phyloP scores from a whole-genome alignment of 2,797 vertebrate species.

The Myoxocephalus aenaeus region DNA sequence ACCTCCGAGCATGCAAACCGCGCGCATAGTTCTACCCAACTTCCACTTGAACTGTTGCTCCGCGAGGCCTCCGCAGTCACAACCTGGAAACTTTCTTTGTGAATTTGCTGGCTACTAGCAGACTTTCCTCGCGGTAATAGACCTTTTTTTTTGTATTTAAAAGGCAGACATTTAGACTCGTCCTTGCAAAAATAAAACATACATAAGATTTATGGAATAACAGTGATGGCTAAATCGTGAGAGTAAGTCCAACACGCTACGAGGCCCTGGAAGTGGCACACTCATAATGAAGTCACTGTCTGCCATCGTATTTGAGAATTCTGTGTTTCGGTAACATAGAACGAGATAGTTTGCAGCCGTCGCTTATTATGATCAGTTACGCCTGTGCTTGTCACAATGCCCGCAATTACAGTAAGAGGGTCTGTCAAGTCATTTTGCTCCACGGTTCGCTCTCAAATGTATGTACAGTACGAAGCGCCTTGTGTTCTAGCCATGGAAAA shows the following conservation, averaged over 20 bases:
- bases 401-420: background rate
- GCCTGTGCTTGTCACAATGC: too few species aligned
- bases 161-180: background rate
- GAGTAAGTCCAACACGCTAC: background rate
- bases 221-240: background rate
- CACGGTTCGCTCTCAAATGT: background rate
- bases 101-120: background rate
- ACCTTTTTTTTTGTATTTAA: background rate
- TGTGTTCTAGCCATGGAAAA: background rate
- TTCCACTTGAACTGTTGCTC: background rate
- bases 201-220: background rate
- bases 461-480: background rate
- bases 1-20: constrained; percentile 2
- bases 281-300: background rate
- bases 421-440: background rate
- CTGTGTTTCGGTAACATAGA: background rate
- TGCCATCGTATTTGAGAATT: background rate
- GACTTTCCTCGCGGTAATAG: background rate
- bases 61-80: constrained; percentile 1
- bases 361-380: background rate
- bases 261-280: background rate
- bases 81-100: background rate
- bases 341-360: background rate
- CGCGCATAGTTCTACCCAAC: background rate
- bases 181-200: background rate